Percentiles rank a stretch among this genome's conserved stretches.
phyloP scores from a whole-genome alignment of 2,888 invertebrate species.

The Lissocephala sabroskyi region DNA sequence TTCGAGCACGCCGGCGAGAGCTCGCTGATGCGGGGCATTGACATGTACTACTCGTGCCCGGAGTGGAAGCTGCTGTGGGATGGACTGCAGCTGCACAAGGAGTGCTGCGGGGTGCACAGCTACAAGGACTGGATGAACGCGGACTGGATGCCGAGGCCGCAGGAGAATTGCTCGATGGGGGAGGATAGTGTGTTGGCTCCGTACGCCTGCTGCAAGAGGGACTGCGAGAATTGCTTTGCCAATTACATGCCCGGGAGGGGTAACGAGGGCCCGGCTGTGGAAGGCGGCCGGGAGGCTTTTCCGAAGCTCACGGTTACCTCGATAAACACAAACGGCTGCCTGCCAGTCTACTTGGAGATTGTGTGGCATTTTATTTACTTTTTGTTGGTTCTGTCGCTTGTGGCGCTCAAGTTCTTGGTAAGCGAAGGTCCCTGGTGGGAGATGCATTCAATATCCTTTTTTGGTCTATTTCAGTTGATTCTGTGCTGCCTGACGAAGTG shows the following conservation, averaged over 20 bases:
- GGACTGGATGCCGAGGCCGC: constrained; percentile 51
- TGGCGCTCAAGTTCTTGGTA: constrained; percentile 49
- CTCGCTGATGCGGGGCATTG: constrained; percentile 64
- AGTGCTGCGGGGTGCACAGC: constrained; percentile 69
- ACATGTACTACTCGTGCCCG: constrained; percentile 65
- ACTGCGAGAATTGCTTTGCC: constrained; percentile 30
- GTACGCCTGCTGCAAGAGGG: constrained; percentile 58
- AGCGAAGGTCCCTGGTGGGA: constrained; percentile 5
- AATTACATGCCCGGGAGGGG: constrained; percentile 28
- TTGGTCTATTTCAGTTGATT: constrained; percentile 25
- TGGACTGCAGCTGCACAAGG: constrained; percentile 57
- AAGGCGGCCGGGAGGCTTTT: too few species aligned
- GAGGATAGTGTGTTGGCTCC: constrained; percentile 46
- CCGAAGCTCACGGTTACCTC: constrained; percentile 42
- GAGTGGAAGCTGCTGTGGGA: constrained; percentile 72
- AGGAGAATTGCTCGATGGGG: constrained; percentile 2
- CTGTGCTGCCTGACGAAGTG: constrained; percentile 53
- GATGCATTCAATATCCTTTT: not conserved
- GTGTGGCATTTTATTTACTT: constrained; percentile 40
- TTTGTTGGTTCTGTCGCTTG: constrained; percentile 35
- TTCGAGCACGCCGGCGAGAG: constrained; percentile 43
- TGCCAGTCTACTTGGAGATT: constrained; percentile 30
- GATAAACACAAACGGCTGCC: constrained; percentile 58
- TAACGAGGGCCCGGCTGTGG: not conserved
- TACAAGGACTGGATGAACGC: constrained; percentile 69